Percentiles rank a stretch among this genome's conserved stretches.
These are phyloP conservation scores for Limonius californicus DNA, from an alignment of 1,140 invertebrate genomes.

Conservation along the genomic window DNA sequence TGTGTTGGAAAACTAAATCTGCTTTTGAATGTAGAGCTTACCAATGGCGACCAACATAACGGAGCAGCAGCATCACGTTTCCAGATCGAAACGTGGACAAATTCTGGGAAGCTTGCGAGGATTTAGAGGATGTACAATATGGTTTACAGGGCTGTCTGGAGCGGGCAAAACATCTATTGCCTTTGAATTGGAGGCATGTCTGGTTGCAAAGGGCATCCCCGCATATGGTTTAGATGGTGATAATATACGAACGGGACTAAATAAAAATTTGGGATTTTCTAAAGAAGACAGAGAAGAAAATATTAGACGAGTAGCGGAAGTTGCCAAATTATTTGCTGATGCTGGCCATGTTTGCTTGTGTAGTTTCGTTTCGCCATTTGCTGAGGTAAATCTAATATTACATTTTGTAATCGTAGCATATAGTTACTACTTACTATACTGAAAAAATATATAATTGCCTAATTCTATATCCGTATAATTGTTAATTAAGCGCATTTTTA, in stretches of 20 bases:
- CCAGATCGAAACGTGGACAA: slow-evolving; percentile 84
- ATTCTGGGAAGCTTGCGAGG: slow-evolving; percentile 82
- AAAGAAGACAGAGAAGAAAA: slow-evolving; percentile 95
- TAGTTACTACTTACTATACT: no score
- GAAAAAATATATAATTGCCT: no score
- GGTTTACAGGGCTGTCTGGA: slow-evolving; percentile 96
- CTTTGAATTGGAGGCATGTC: slow-evolving; percentile 91
- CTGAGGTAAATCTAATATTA: no score
- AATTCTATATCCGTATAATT: no score
- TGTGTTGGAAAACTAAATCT: no score
- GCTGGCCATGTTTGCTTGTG: slow-evolving; percentile 93
- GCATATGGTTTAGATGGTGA: slow-evolving; percentile 97
- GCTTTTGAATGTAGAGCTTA: no score
- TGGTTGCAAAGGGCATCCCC: slow-evolving; percentile 83
- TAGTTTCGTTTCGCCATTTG: slow-evolving; percentile 93
- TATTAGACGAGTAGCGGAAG: slow-evolving; percentile 94
- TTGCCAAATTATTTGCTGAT: slow-evolving; percentile 96
- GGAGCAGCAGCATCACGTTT: slow-evolving; percentile 92
- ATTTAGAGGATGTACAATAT: slow-evolving; percentile 96
- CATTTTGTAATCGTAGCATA: no score
- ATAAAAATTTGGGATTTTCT: slow-evolving; percentile 93
- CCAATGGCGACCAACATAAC: slow-evolving; percentile 81
- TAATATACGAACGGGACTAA: slow-evolving; percentile 92
- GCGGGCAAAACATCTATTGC: slow-evolving; percentile 98
- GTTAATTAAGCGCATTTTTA: slow-evolving; percentile 53